phyloP scores from a whole-genome alignment of 2,113 vertebrate genomes.

The Felis catus region F.catus_Fca126_mat1.0 CM031419.1:37713001-37713500 shows the following conservation, averaged over 20 bases:
- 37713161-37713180: neutral
- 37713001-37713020: neutral
- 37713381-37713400: neutral
- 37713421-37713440: neutral
- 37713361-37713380: neutral
- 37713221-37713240: neutral
- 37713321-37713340: neutral
- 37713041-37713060: neutral
- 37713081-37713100: constrained; percentile 17
- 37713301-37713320: neutral
- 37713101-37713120: constrained; percentile 42
- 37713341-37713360: neutral
- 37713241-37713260: neutral
- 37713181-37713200: neutral
- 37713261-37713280: neutral
- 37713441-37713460: neutral
- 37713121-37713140: constrained; percentile 49
- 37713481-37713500: neutral
- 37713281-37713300: neutral
- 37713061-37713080: neutral
- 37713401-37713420: neutral
- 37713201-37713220: neutral
- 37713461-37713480: neutral
- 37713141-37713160: constrained; percentile 34
- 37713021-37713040: neutral